Evolutionary conservation across 1,140 invertebrate genomes (phyloP).

Genomic region (Anoplophora glabripennis): DNA sequence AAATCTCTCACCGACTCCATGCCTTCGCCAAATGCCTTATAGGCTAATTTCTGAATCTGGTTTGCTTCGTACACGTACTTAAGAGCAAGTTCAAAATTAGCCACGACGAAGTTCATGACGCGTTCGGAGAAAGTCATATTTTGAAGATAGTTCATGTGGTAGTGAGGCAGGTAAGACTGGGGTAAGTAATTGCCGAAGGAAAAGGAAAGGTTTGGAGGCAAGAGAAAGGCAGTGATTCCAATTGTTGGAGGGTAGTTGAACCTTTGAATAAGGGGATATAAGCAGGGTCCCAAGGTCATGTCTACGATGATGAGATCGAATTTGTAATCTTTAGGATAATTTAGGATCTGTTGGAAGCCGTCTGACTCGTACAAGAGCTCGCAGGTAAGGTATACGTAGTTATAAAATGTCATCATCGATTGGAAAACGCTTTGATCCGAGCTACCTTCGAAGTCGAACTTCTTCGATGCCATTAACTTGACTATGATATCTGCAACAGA

Average conservation of each 20-base stretch:
- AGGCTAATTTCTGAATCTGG: not conserved
- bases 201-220: constrained; percentile 3
- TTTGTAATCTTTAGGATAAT: constrained; percentile 8
- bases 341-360: too few species aligned
- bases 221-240: constrained; percentile 1
- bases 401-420: too few species aligned
- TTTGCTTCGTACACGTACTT: not conserved
- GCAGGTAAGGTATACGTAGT: too few species aligned
- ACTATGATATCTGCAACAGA: too few species aligned
- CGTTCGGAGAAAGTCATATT: constrained; percentile 53
- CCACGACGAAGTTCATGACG: constrained; percentile 39
- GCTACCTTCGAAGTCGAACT: too few species aligned
- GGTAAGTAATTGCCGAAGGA: constrained; percentile 41
- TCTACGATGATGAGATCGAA: constrained; percentile 12
- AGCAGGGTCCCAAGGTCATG: not conserved
- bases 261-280: not conserved
- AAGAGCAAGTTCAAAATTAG: not conserved
- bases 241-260: constrained; percentile 3
- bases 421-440: too few species aligned
- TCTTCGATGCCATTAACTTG: too few species aligned
- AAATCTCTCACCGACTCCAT: constrained; percentile 9
- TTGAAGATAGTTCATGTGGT: constrained; percentile 44
- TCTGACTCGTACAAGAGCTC: too few species aligned
- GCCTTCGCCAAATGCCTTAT: constrained; percentile 1
- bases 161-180: constrained; percentile 50